Base-by-base conservation (phyloP, 2,113 vertebrate species). In the Stigmatopora argus region DNA sequence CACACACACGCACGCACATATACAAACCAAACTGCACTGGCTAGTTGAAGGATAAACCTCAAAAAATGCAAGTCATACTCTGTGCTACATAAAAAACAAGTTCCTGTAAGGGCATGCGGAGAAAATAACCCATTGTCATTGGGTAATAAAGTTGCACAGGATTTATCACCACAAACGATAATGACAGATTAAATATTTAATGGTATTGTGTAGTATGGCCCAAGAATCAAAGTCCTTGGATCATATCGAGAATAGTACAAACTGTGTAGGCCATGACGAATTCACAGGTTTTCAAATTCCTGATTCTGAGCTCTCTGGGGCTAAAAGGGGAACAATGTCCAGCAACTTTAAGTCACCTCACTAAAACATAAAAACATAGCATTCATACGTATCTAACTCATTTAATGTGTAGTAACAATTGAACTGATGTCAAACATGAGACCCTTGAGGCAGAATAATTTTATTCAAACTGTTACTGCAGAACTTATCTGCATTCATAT, bases 181-280 rank as follows among this genome's bases (percentile, higher is more conserved):
- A 19, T 51, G 49, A 52, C 51, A 23, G 51, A 21, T 38, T 52
- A 52, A 21, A 23, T 23, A 23, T 23, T 52, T 3, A 52, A 5
- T 52, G 19, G 19, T 10, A 52, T 49, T 49, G 48, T 49, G 48
- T 49, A 1, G 18, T 1, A 19, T 5, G 0, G 18, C 7, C 8
- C n/a, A 10, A 52, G 51, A n/a, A 21, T 19, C 67, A 59, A 66
- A 72, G 31, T 64, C 71, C 48, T 65, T 65, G 45, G 70, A 81
- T 67, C 64, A 56, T 46, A 7, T 1, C n/a, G 5, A 23, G 62
- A 61, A 46, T n/a, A n/a, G n/a, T 60, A 85, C 79, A 85, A 88
- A 83, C 71, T 53, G 38, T 69, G 81, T 81, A 86, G 81, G 81
- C 64, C 57, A 7, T 83, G 78, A 81, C 68, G 31, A 2, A 46